Conservation (phyloP, 2,113 vertebrate species). For the Cynopterus brachyotis region DNA sequence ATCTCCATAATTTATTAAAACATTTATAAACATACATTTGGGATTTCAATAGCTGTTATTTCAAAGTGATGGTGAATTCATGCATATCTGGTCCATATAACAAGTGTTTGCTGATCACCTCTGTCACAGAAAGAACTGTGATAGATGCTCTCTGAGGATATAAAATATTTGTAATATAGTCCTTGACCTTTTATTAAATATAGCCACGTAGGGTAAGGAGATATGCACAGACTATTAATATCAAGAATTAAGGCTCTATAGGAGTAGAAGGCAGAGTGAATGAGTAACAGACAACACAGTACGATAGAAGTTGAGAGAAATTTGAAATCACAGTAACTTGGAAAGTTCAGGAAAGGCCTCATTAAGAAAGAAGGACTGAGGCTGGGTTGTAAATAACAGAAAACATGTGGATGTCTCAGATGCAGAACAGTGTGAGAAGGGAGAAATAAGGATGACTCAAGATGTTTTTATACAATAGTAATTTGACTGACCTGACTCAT, state of each 20-base stretch:
- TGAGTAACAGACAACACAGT: not conserved
- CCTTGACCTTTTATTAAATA: not conserved
- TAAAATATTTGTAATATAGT: not conserved
- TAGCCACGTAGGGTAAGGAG: not conserved
- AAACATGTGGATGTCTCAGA: not conserved
- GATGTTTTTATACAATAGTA: not conserved
- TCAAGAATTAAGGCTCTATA: not conserved
- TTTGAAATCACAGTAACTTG: not conserved
- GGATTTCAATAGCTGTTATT: not conserved
- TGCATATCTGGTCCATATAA: not conserved
- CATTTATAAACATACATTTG: not conserved
- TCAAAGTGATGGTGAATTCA: not conserved
- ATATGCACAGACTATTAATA: not conserved
- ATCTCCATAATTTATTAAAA: not conserved
- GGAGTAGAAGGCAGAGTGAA: not conserved
- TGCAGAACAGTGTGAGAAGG: not conserved
- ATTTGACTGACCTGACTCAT: not conserved
- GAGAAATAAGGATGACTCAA: not conserved
- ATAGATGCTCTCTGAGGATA: not conserved
- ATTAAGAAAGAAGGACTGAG: not conserved
- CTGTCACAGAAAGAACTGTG: not conserved
- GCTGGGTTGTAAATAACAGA: not conserved
- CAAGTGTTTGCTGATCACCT: not conserved
- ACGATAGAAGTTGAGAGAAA: not conserved
- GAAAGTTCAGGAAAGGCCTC: not conserved